Percentiles rank a stretch among this genome's conserved stretches.
Evolutionary conservation across 2,797 vertebrate species (phyloP).

Genomic region (Melanotaenia maccullochi): DNA sequence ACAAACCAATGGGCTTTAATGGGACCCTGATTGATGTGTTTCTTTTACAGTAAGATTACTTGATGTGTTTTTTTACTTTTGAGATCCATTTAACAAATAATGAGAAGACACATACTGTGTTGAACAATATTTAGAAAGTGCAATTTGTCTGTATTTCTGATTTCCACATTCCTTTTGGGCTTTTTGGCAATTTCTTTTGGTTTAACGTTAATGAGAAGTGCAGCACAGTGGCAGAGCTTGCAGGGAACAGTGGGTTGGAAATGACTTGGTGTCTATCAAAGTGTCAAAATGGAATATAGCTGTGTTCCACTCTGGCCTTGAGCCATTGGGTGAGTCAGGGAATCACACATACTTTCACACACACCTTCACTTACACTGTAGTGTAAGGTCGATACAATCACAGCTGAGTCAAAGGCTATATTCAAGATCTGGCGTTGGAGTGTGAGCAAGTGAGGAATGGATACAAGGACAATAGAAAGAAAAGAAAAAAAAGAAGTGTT

Average conservation of each 20-base stretch:
- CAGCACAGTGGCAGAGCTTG: conserved; percentile 58
- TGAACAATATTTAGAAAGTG: neutral
- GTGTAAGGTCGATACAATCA: conserved; percentile 54
- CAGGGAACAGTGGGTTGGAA: conserved; percentile 59
- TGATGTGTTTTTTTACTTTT: too few species aligned
- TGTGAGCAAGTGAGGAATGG: conserved; percentile 10
- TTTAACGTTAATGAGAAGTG: conserved; percentile 59
- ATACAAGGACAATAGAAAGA: conserved; percentile 11
- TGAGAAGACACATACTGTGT: neutral
- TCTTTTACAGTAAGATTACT: neutral
- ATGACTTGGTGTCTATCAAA: conserved; percentile 70
- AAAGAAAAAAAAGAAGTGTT: conserved; percentile 20
- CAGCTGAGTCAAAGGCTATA: conserved; percentile 45
- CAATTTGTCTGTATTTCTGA: conserved; percentile 8
- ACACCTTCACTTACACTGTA: conserved; percentile 25
- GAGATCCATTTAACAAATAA: neutral
- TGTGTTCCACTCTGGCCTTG: conserved; percentile 61
- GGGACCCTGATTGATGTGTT: neutral
- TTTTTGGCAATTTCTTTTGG: conserved; percentile 48
- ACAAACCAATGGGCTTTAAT: neutral
- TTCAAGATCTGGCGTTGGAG: conserved; percentile 25
- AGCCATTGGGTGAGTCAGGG: conserved; percentile 59
- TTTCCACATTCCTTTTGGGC: conserved; percentile 34
- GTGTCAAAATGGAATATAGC: conserved; percentile 68
- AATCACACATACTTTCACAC: conserved; percentile 25